Evolutionary conservation across 1,140 invertebrate species (phyloP), one percentile per base, ranked within the genome.

Genomic region (Drosophila setifemur): DNA sequence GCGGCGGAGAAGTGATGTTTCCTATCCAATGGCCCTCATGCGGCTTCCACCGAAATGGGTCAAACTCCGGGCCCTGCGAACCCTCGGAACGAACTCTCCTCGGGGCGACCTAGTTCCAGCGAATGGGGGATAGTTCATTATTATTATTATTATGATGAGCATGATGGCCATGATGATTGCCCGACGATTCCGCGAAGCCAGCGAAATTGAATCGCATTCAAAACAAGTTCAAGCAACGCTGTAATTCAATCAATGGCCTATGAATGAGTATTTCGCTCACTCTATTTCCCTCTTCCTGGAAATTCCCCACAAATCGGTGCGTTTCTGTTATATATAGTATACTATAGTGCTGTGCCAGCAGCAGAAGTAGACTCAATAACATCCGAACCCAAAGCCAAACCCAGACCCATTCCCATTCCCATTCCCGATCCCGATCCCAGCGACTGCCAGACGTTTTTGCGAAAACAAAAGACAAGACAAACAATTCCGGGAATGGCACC

Each of bases 191-290:
- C 44, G 67, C 66, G 67, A 71, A 71, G 29, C 29, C 19, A 29
- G 39, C 44, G 67, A 71, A 67, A 67, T 53, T 39, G 63, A 66
- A 67, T 52, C 26, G 53, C 67, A 44, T 45, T 60, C 33, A 45
- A 64, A 35, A 44, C 29, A 58, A 50, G 8, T 64, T 57, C 43
- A 64, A 12, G 35, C 53, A 21, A 18, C 26, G 50, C 63, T 82
- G 78, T 79, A 85, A 83, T 83, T 86, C 54, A 83, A 83, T 85
- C 74, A 52, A 72, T 71, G 54, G 55, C 48, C 60, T 73, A 73
- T 79, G 74, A 85, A 82, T 82, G 78, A 73, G 77, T 70, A 50
- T 47, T 66, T 25, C 60, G 19, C 58, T 40, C 26, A 25, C 33
- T 64, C 25, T 40, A 29, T 25, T 61, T 21, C 37, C 45, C 66